Percentiles rank a stretch among this genome's conserved stretches.
These are phyloP conservation scores for Spodoptera litura DNA, from an alignment of 1,140 invertebrate genomes.

Conservation along the genomic window DNA sequence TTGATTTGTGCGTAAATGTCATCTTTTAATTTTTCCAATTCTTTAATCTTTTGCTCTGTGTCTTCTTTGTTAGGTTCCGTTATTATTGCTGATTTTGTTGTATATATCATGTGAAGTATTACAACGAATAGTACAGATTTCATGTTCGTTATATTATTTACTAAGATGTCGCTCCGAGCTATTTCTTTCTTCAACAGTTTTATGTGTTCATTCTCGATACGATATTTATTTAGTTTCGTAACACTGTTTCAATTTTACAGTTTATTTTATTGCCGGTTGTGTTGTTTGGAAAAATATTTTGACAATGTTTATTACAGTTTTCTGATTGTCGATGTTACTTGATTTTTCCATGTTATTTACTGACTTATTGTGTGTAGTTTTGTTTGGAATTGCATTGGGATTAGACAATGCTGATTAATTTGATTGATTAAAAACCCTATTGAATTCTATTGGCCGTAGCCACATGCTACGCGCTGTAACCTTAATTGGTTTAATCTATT, in stretches of 20 bases:
- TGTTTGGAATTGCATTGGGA: too few species aligned
- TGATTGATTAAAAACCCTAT: too few species aligned
- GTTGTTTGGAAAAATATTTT: not conserved
- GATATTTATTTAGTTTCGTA: constrained; percentile 23
- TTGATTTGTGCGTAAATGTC: constrained; percentile 64
- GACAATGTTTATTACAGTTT: too few species aligned
- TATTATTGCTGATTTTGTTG: not conserved
- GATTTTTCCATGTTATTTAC: too few species aligned
- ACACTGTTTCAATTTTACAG: not conserved
- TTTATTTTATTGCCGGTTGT: not conserved
- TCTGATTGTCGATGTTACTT: too few species aligned
- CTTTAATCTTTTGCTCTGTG: constrained; percentile 31
- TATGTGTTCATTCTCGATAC: not conserved
- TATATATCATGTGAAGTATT: not conserved
- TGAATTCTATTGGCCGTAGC: too few species aligned
- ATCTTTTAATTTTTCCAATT: constrained; percentile 62
- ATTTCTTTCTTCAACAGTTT: constrained; percentile 11
- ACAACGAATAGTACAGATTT: not conserved
- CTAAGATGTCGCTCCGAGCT: not conserved
- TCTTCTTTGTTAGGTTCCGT: not conserved
- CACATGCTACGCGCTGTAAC: too few species aligned
- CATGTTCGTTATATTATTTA: constrained; percentile 9
- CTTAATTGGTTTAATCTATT: too few species aligned
- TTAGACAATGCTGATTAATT: too few species aligned
- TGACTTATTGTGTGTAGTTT: too few species aligned